These are phyloP conservation scores for Brachylomia viminalis DNA, from an alignment of 2,888 invertebrate species.

Conservation along the genomic window DNA sequence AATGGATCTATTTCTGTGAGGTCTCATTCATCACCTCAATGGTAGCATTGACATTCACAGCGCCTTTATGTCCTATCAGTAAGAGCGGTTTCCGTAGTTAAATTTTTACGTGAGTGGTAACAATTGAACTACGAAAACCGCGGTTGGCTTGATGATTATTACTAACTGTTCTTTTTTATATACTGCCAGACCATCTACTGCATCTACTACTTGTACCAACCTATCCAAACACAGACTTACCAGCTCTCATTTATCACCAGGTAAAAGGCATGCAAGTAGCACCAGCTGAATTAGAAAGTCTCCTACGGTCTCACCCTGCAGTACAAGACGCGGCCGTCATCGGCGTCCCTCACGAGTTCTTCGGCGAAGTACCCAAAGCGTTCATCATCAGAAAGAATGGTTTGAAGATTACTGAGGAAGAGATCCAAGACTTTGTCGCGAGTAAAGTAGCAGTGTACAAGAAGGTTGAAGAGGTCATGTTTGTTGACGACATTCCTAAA, in stretches of 20 bases:
- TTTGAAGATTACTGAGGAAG: constrained; percentile 83
- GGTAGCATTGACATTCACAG: not conserved
- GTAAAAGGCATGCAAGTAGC: constrained; percentile 95
- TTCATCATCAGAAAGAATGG: constrained; percentile 92
- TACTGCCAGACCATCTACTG: no score
- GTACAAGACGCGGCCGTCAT: constrained; percentile 96
- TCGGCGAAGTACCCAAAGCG: constrained; percentile 95
- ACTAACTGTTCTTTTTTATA: not conserved
- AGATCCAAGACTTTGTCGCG: constrained; percentile 90
- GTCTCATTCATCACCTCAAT: not conserved
- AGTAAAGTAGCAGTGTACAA: constrained; percentile 95
- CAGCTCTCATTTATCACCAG: constrained; percentile 66
- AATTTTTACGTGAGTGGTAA: no score
- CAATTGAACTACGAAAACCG: no score
- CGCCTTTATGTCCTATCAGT: not conserved
- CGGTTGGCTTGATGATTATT: not conserved
- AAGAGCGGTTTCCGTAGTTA: not conserved
- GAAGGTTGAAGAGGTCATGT: constrained; percentile 92
- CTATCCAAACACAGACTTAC: not conserved
- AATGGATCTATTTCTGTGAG: not conserved
- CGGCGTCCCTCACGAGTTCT: constrained; percentile 93
- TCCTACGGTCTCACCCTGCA: constrained; percentile 93
- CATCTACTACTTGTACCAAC: not conserved
- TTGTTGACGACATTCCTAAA: constrained; percentile 94
- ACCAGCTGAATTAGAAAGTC: constrained; percentile 96